Evolutionary conservation across 1,140 invertebrate genomes (phyloP), one percentile per base, ranked within the genome.

Genomic region (Macrostomum lignano): DNA sequence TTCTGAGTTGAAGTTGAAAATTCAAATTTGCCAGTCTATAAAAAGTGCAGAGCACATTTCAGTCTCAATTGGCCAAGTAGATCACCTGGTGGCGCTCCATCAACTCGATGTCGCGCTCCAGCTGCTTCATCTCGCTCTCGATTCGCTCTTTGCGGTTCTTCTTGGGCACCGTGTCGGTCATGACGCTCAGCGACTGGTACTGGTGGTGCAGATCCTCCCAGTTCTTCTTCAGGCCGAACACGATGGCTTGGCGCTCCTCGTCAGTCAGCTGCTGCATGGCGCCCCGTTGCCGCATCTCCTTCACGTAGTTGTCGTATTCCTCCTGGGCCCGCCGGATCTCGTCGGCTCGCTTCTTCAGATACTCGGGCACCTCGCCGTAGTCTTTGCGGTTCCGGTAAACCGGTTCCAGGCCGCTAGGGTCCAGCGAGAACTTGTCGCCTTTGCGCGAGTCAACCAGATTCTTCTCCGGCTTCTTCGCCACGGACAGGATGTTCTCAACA

Each of bases 41-140:
- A n/a, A n/a, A n/a, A n/a, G n/a, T n/a, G n/a, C n/a, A n/a, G n/a
- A n/a, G n/a, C n/a, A n/a, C n/a, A n/a, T n/a, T n/a, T n/a, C n/a
- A n/a, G n/a, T n/a, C n/a, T 46, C 44, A 58, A 34, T 57, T 49
- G 17, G 51, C 47, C 24, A 61, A 47, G 37, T 73, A 78, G 47
- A 81, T 75, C 36, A 69, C 65, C 26, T 67, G 67, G 60, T 79
- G 72, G 28, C 66, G 66, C 53, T 81, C 73, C 5, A 82, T 56
- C 15, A 72, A 42, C 38, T 71, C 65, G 43, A 82, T 79, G 46
- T 81, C 73, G 52, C 74, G 73, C 55, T 84, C 76, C 10, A 82
- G 47, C 43, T 73, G 67, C 17, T 66, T 66, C 41, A 84, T 57
- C 40, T 71, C 66, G n/a, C 66, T 59, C 52, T 84, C 77, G 45